phyloP scores from a whole-genome alignment of 2,888 invertebrate species.

The Fragum whitleyi region DNA sequence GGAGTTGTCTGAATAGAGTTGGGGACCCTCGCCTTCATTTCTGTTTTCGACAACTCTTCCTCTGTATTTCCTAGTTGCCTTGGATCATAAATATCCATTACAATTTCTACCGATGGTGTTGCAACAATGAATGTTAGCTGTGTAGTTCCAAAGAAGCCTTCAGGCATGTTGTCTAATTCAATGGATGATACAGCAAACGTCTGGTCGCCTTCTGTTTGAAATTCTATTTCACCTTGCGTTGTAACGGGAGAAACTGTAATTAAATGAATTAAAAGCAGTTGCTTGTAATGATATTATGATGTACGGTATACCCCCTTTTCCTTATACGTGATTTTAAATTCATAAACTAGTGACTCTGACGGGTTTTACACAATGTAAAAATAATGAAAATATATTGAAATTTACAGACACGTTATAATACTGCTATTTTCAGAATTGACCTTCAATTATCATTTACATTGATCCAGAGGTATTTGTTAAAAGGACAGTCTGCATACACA shows the following conservation, averaged over 20 bases:
- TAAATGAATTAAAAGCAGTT: no score
- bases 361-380: no score
- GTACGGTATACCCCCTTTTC: no score
- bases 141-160: background rate
- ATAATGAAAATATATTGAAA: no score
- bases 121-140: background rate
- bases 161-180: background rate
- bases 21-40: background rate
- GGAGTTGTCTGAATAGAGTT: background rate
- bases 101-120: background rate
- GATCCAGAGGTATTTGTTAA: no score
- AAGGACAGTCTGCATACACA: no score
- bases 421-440: no score
- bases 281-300: no score
- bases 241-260: background rate
- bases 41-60: background rate
- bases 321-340: no score
- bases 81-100: background rate
- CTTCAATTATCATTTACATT: no score
- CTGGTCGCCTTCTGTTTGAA: background rate
- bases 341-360: no score
- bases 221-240: background rate
- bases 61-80: background rate
- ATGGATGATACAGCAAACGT: background rate
- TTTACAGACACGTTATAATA: no score